Percentiles rank a stretch among this genome's conserved stretches.
phyloP scores from a whole-genome alignment of 1,140 invertebrate genomes.

The Carposina sasakii region DNA sequence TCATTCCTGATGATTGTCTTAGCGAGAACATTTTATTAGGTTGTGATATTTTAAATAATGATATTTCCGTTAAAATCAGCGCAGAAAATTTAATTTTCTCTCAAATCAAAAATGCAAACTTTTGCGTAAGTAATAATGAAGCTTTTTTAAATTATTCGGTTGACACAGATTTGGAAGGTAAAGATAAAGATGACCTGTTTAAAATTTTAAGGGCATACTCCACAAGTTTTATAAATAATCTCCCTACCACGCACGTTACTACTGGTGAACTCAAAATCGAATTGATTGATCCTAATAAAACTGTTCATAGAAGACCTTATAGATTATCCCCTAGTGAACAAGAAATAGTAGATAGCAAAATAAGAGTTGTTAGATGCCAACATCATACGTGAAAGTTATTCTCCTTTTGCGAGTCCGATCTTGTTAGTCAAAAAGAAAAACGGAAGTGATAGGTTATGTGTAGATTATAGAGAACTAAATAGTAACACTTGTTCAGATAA shows the following conservation, averaged over 20 bases:
- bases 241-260: conserved; percentile 1
- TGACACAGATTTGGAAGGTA: conserved; percentile 11
- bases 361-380: conserved; percentile 14
- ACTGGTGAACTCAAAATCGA: conserved; percentile 12
- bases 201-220: conserved; percentile 1
- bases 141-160: neutral
- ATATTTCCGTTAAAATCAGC: neutral
- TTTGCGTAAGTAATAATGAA: neutral
- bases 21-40: conserved; percentile 11
- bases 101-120: neutral
- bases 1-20: conserved; percentile 2
- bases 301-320: conserved; percentile 19
- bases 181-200: conserved; percentile 3
- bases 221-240: neutral
- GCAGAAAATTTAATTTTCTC: neutral
- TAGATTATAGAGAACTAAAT: conserved; percentile 13
- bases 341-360: conserved; percentile 14
- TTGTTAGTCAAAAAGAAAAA: conserved; percentile 29
- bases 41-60: conserved; percentile 10
- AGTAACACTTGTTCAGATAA: conserved; percentile 47
- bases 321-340: conserved; percentile 16
- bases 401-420: conserved; percentile 25
- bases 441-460: conserved; percentile 21
- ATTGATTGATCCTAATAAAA: conserved; percentile 8
- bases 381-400: conserved; percentile 18